phyloP scores from a whole-genome alignment of 2,797 vertebrate species.

The Hoplostethus mediterraneus region DNA sequence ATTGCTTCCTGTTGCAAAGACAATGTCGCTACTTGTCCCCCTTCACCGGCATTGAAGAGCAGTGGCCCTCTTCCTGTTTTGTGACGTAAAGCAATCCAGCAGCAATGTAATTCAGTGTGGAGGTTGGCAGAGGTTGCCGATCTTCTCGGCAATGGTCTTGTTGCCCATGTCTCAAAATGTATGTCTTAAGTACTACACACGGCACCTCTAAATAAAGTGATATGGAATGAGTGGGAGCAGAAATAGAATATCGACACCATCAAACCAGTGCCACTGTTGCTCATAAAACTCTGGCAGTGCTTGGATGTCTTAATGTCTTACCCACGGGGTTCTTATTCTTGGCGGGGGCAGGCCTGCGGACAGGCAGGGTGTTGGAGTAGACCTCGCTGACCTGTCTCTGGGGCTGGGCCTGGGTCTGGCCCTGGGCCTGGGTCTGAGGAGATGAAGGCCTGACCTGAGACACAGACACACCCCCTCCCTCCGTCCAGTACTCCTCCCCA shows the following conservation, averaged over 20 bases:
- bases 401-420: conserved; percentile 83
- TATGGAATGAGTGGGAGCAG: no score
- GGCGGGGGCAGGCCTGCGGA: conserved; percentile 93
- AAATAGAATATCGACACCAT: no score
- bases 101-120: no score
- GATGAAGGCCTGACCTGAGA: conserved; percentile 89
- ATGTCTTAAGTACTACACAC: no score
- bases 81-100: no score
- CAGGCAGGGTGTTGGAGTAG: conserved; percentile 97
- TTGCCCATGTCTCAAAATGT: background rate
- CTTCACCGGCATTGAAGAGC: no score
- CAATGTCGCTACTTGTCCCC: background rate
- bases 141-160: no score
- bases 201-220: no score
- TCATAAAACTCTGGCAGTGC: background rate
- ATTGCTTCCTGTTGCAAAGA: background rate
- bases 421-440: conserved; percentile 79
- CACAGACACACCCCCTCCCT: conserved; percentile 84
- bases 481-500: conserved; percentile 93
- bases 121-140: no score
- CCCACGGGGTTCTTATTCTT: conserved; percentile 92
- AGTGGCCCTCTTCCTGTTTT: no score
- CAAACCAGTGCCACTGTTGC: no score
- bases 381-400: conserved; percentile 98
- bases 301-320: conserved; percentile 71